Evolutionary conservation across 64 coral and sea anemone species (phyloP).

Genomic region (Montipora efflorescens): DNA sequence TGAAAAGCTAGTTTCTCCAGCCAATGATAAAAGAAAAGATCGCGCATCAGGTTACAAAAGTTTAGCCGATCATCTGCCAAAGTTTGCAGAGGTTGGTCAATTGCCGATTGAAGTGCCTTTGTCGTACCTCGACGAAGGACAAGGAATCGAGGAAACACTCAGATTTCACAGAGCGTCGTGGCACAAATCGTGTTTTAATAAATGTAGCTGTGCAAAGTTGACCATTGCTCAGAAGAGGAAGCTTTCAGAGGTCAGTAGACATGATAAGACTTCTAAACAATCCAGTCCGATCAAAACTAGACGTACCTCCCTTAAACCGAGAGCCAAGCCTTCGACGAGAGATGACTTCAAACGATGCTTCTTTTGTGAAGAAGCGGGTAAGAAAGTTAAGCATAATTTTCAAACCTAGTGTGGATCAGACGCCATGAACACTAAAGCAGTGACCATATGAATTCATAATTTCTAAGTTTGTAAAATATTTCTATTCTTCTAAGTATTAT

Average conservation of each 20-base stretch:
- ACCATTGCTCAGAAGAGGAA: constrained; percentile 35
- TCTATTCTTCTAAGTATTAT: too few species aligned
- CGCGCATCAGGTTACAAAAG: constrained; percentile 21
- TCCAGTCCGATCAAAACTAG: constrained; percentile 37
- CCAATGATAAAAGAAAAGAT: constrained; percentile 36
- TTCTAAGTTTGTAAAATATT: not conserved
- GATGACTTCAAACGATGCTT: not conserved
- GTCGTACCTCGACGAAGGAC: constrained; percentile 39
- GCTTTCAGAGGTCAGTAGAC: constrained; percentile 12
- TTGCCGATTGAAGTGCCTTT: constrained; percentile 58
- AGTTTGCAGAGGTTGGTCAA: constrained; percentile 44
- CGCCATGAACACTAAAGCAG: not conserved
- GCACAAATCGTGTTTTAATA: constrained; percentile 60
- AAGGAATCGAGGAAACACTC: constrained; percentile 48
- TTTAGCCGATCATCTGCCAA: constrained; percentile 31
- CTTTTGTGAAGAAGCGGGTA: not conserved
- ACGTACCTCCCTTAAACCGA: not conserved
- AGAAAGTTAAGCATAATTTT: too few species aligned
- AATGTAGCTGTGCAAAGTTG: constrained; percentile 64
- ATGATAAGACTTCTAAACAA: constrained; percentile 17
- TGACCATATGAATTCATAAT: not conserved
- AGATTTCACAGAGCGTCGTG: constrained; percentile 51
- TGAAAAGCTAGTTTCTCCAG: constrained; percentile 49
- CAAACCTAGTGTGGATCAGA: not conserved
- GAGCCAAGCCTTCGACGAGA: not conserved